These are phyloP conservation scores for Platypus cylindrus DNA, from an alignment of 2,888 invertebrate species.

Conservation along the genomic window DNA sequence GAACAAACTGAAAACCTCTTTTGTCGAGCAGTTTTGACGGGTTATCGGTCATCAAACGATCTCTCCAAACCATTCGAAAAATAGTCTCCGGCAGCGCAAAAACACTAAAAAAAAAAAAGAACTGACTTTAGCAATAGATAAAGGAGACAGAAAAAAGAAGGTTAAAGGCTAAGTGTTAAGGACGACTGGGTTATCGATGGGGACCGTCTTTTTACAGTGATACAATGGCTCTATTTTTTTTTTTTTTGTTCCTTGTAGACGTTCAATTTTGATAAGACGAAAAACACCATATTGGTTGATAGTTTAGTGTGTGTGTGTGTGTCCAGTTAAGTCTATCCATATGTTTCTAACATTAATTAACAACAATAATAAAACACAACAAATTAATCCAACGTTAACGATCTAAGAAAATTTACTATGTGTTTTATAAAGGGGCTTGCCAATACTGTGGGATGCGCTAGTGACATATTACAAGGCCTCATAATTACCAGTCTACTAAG, in stretches of 20 bases:
- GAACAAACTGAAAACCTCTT: slow-evolving; percentile 2
- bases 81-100: background rate
- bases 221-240: slow-evolving; percentile 9
- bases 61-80: slow-evolving; percentile 5
- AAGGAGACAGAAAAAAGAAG: slow-evolving; percentile 10
- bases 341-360: too few relatives aligned
- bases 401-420: too few relatives aligned
- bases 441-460: background rate
- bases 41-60: slow-evolving; percentile 11
- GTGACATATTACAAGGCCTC: background rate
- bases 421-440: background rate
- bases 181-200: slow-evolving; percentile 8
- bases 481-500: background rate
- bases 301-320: too few relatives aligned
- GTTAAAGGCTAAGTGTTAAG: slow-evolving; percentile 10
- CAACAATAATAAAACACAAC: too few relatives aligned
- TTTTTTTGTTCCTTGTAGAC: too few relatives aligned
- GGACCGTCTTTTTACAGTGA: slow-evolving; percentile 8
- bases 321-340: too few relatives aligned
- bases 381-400: too few relatives aligned
- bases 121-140: slow-evolving; percentile 3
- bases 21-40: slow-evolving; percentile 5
- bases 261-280: too few relatives aligned
- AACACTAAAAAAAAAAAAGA: slow-evolving; percentile 3
- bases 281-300: too few relatives aligned